Base-by-base conservation (phyloP, 2,888 invertebrate species). In the Ormia ochracea region DNA sequence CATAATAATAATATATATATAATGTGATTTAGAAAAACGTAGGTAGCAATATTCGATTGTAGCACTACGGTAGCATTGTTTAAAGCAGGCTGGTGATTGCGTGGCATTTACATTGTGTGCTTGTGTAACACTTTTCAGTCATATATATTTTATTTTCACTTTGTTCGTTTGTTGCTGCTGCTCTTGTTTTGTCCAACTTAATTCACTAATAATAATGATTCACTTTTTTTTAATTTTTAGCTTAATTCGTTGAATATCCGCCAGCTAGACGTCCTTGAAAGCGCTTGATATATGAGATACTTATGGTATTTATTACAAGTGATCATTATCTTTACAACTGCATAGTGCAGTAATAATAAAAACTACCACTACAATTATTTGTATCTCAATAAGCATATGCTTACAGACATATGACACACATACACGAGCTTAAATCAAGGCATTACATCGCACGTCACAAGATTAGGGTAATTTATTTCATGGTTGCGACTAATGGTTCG, bases 221-320 rank as follows among this genome's bases (percentile, higher is more conserved):
- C 21, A 36, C 14, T 63, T 33, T 23, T 41, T 26, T 12, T 38
- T 54, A 41, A 41, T 61, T 26, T 43, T 58, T 63, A n/a, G 19
- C 28, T 17, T 4, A 19, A 43, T 26, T 38, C 52, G 23, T 73
- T 52, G 50, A 59, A 58, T 81, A 69, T 69, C 77, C 77, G 63
- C 73, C 73, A 86, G 87, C 86, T 84, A 87, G 85, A 86, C 85
- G 86, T 80, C 80, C 80, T 80, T 80, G 80, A 76, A 80, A 80
- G 63, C 61, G 63, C 76, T 69, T 84, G 87, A 86, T 80, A 80
- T 76, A 80, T 76, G 80, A 76, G 80, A 80, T 87, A 87, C 86
- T 87, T 87, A 87, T 87, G 84, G 87, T 87, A 87, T 87, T 87
- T 87, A 87, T 87, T 87, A 87, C 87, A 87, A 85, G 84, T 84